Evolutionary conservation across 2,888 invertebrate genomes (phyloP), one percentile per base, ranked within the genome.

Genomic region (Drosophila parthenogenetica): DNA sequence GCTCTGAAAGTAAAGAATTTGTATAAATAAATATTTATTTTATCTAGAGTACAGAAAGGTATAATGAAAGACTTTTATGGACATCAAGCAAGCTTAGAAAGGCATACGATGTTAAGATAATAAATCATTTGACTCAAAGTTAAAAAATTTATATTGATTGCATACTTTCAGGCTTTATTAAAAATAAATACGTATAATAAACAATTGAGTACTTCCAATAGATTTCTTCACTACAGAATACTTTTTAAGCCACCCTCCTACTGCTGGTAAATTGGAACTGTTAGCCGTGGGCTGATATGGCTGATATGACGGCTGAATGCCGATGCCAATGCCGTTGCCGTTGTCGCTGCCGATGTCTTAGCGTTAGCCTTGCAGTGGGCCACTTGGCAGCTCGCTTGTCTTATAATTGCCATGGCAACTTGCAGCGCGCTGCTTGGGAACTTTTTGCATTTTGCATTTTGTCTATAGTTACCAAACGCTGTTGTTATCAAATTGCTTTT

Each of bases 401-500:
- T 61, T 64, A 76, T 81, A 87, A 76, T 82, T 84, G 84, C 78
- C 81, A 73, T 73, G 67, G 79, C 72, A 82, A 84, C 84, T 43
- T 43, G 39, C 25, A 40, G 25, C 39, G 37, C 16, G 42, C 25
- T 46, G 48, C 40, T 59, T 46, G 66, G 35, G 35, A 61, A 49
- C 48, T 72, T 78, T 78, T 78, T 58, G 60, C 79, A 66, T 77
- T 77, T 69, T 65, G 62, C 79, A 66, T 77, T 77, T 69, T 65
- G 62, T 74, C 65, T 74, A 46, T 66, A 63, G 70, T 69, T 73
- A 25, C 67, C 45, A 58, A 48, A 42, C 48, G 48, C 58, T 73
- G 67, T 77, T 86, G 87, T 87, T 79, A 62, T 81, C 66, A 87
- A 87, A 82, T 82, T 82, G 79, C 84, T 82, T 87, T 87, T 76